These are phyloP conservation scores for Odontesthes bonariensis DNA, from an alignment of 2,113 vertebrate genomes.

Conservation along the genomic window DNA sequence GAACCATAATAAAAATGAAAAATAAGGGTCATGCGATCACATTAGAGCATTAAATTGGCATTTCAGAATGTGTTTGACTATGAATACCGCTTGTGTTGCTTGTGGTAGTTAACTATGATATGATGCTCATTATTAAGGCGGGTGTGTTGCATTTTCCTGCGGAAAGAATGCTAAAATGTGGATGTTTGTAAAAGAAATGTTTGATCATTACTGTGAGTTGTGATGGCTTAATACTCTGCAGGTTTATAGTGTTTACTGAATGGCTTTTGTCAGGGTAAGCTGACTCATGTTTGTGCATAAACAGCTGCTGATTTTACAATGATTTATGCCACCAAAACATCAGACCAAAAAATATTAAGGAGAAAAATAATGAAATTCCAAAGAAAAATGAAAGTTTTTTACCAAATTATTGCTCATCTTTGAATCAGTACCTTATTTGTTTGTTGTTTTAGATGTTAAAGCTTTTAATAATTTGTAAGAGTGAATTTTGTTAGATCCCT, in stretches of 20 bases:
- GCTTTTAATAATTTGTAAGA: not conserved
- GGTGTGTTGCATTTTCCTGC: not conserved
- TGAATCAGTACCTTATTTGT: not conserved
- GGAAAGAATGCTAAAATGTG: slow-evolving; percentile 29
- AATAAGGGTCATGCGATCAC: not conserved
- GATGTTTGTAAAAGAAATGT: slow-evolving; percentile 7
- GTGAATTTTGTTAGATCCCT: not conserved
- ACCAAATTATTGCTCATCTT: not conserved
- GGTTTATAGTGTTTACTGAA: slow-evolving; percentile 45
- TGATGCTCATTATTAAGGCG: not conserved
- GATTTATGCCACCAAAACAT: slow-evolving; percentile 30
- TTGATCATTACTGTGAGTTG: slow-evolving; percentile 33
- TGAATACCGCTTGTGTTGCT: not conserved
- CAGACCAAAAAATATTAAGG: slow-evolving; percentile 14
- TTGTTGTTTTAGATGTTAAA: not conserved
- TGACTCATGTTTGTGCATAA: slow-evolving; percentile 59
- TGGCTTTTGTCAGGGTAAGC: slow-evolving; percentile 16
- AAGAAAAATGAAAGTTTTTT: not conserved
- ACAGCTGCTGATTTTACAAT: slow-evolving; percentile 48
- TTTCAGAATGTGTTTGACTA: slow-evolving; percentile 12
- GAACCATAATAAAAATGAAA: slow-evolving; percentile 4
- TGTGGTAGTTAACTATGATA: not conserved
- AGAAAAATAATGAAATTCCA: slow-evolving; percentile 1
- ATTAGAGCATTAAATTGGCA: not conserved
- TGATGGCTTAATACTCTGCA: slow-evolving; percentile 30